These are phyloP conservation scores for Coluber constrictor DNA, from an alignment of 2,797 vertebrate species.

Conservation along the genomic window DNA sequence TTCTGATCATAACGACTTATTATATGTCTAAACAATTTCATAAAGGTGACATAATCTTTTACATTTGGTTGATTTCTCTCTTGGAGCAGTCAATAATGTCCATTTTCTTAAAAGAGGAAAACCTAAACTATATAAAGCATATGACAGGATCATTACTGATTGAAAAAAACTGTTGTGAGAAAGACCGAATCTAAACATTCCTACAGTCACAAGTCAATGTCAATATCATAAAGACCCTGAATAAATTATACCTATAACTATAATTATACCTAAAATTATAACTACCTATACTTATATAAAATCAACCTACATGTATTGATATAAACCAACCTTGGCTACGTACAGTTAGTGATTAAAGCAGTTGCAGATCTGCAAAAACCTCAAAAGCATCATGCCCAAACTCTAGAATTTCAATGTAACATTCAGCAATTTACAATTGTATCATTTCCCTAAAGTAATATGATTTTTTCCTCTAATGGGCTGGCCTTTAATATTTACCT, in stretches of 20 bases:
- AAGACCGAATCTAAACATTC: conserved; percentile 29
- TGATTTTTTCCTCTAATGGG: background rate
- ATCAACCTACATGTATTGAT: background rate
- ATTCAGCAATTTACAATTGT: background rate
- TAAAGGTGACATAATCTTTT: background rate
- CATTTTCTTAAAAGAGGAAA: background rate
- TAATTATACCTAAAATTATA: too few relatives aligned
- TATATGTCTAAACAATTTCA: background rate
- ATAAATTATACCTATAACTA: background rate
- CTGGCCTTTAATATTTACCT: background rate
- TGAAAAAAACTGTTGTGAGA: conserved; percentile 7
- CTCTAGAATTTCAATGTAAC: background rate
- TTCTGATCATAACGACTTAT: background rate
- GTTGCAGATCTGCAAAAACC: conserved; percentile 8
- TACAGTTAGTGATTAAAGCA: background rate
- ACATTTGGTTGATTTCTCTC: background rate
- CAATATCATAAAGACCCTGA: conserved; percentile 31
- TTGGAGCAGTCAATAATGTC: background rate
- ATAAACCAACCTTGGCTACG: conserved; percentile 12
- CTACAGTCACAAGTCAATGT: background rate
- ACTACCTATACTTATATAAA: too few relatives aligned
- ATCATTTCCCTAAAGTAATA: background rate
- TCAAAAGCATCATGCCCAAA: background rate
- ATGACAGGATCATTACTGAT: background rate
- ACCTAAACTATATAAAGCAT: background rate